These are phyloP conservation scores for Cyrtonyx montezumae DNA, from an alignment of 2,113 vertebrate species.

Conservation along the genomic window DNA sequence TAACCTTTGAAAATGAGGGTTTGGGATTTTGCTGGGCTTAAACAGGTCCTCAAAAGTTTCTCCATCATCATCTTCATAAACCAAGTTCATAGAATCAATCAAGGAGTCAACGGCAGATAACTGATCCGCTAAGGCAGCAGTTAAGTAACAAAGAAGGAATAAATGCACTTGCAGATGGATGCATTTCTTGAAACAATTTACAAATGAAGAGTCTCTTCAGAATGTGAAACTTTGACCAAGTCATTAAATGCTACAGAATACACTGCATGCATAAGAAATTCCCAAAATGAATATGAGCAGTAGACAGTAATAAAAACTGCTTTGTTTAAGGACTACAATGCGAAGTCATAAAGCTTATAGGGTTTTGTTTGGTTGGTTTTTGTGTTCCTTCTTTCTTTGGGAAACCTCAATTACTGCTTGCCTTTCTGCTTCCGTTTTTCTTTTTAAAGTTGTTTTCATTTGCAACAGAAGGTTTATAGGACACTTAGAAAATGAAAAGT, in stretches of 20 bases:
- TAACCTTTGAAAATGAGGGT: constrained; percentile 93
- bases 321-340: constrained; percentile 28
- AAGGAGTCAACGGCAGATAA: constrained; percentile 87
- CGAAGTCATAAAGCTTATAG: neutral
- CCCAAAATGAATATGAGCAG: neutral
- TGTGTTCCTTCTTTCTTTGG: neutral
- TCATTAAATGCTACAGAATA: neutral
- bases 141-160: constrained; percentile 17
- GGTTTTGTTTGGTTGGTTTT: neutral
- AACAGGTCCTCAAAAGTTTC: constrained; percentile 85
- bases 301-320: neutral
- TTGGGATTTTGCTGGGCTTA: constrained; percentile 88
- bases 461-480: constrained; percentile 44
- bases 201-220: neutral
- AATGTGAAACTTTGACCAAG: neutral
- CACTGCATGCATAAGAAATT: neutral
- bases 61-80: constrained; percentile 81
- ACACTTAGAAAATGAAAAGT: constrained; percentile 26
- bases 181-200: constrained; percentile 1
- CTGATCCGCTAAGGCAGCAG: constrained; percentile 81
- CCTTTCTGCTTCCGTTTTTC: neutral
- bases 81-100: constrained; percentile 94
- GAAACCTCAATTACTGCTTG: constrained; percentile 5
- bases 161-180: constrained; percentile 13
- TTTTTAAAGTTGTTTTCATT: constrained; percentile 46